These are phyloP conservation scores for Rhagoletis zephyria DNA, from an alignment of 1,140 invertebrate species.

Conservation along the genomic window DNA sequence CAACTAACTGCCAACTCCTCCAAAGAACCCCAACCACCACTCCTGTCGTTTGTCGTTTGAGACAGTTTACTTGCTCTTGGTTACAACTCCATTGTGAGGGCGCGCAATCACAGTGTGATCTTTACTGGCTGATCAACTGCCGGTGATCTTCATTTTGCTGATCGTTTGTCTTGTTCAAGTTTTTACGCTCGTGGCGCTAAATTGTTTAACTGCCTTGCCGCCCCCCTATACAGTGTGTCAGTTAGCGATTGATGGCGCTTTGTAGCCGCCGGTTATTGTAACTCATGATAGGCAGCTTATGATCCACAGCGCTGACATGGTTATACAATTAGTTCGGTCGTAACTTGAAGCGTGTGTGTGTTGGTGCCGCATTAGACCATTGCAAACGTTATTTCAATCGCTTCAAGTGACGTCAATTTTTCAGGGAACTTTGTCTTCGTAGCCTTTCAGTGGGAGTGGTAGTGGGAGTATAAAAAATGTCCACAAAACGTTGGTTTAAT, in stretches of 20 bases:
- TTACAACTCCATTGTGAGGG: constrained; percentile 43
- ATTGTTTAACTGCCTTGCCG: not conserved
- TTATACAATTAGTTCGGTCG: not conserved
- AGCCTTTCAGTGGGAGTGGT: not conserved
- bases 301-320: constrained; percentile 35
- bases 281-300: constrained; percentile 34
- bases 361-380: not conserved
- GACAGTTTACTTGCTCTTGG: not conserved
- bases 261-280: constrained; percentile 24
- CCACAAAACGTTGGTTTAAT: not conserved
- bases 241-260: not conserved
- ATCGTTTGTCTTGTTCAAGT: constrained; percentile 51
- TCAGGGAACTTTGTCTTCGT: not conserved
- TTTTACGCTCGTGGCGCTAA: constrained; percentile 49
- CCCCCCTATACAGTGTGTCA: not conserved
- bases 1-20: constrained; percentile 44
- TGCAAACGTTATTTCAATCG: not conserved
- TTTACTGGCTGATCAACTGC: constrained; percentile 35
- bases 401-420: not conserved
- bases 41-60: not conserved
- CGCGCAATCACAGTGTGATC: constrained; percentile 26
- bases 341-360: not conserved
- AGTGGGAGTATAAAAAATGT: constrained; percentile 11
- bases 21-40: not conserved
- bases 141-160: not conserved